Conservation (phyloP, 1,140 invertebrate species). For the Watersipora subatra region DNA sequence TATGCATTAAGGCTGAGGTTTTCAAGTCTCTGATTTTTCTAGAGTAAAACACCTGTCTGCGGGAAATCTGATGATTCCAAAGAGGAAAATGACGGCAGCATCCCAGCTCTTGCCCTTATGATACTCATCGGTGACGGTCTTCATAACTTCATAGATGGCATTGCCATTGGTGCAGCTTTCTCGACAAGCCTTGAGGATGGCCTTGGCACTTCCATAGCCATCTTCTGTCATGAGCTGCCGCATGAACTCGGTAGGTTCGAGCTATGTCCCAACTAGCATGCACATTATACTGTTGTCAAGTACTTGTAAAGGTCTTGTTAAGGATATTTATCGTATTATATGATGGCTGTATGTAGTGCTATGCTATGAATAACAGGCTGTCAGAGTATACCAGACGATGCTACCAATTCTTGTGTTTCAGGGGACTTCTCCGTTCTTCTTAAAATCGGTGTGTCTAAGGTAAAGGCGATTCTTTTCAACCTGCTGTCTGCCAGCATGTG, state of each 20-base stretch:
- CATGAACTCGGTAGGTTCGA: constrained; percentile 80
- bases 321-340: too few relatives aligned
- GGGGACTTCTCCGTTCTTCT: constrained; percentile 87
- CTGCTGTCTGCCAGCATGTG: constrained; percentile 71
- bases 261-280: too few relatives aligned
- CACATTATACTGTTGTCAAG: too few relatives aligned
- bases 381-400: too few relatives aligned
- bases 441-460: constrained; percentile 76
- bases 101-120: neutral
- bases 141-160: neutral
- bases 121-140: neutral
- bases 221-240: constrained; percentile 84
- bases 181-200: constrained; percentile 69
- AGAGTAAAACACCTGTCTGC: too few relatives aligned
- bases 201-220: constrained; percentile 80
- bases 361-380: too few relatives aligned
- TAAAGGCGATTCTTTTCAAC: constrained; percentile 72
- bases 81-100: neutral
- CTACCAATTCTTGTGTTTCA: constrained; percentile 23
- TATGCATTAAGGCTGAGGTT: too few relatives aligned
- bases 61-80: neutral
- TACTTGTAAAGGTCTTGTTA: too few relatives aligned
- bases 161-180: constrained; percentile 58
- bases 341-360: too few relatives aligned
- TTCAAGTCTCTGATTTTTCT: too few relatives aligned